Percentiles rank a stretch among this genome's conserved stretches.
These are phyloP conservation scores for Halcyon smyrnensis DNA, from an alignment of 2,797 vertebrate species.

Conservation along the genomic window DNA sequence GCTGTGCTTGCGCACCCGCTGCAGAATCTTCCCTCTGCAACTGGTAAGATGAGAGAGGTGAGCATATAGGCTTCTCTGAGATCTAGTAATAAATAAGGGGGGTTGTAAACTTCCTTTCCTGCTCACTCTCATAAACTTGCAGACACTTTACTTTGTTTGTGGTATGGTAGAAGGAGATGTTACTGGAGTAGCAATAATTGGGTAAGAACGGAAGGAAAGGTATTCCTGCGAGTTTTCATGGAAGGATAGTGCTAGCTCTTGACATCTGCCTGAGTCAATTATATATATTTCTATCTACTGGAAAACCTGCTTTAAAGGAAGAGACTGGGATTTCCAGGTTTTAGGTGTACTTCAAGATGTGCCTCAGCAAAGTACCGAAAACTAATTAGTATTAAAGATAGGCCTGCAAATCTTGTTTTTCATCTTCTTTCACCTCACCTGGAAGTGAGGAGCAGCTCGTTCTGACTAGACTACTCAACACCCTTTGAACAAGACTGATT, in stretches of 20 bases:
- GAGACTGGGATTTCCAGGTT: background rate
- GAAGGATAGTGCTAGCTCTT: background rate
- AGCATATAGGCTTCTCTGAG: fast-evolving
- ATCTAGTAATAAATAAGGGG: background rate
- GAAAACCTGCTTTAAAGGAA: background rate
- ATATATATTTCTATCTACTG: background rate
- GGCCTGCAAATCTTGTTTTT: background rate
- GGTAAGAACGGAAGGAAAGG: background rate
- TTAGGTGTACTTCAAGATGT: background rate
- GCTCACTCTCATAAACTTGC: background rate
- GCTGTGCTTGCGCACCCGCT: fast-evolving
- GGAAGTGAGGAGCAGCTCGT: background rate
- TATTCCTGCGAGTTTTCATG: background rate
- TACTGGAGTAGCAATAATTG: background rate
- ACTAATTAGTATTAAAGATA: background rate
- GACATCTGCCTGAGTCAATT: background rate
- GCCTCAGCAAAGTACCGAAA: background rate
- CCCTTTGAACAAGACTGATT: background rate
- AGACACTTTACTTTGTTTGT: background rate
- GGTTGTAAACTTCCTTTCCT: background rate
- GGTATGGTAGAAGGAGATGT: background rate
- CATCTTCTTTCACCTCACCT: background rate
- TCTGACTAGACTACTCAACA: background rate
- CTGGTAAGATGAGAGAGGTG: background rate
- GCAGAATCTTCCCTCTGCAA: background rate